phyloP scores from a whole-genome alignment of 2,113 vertebrate genomes.

The Fregata magnificens region DNA sequence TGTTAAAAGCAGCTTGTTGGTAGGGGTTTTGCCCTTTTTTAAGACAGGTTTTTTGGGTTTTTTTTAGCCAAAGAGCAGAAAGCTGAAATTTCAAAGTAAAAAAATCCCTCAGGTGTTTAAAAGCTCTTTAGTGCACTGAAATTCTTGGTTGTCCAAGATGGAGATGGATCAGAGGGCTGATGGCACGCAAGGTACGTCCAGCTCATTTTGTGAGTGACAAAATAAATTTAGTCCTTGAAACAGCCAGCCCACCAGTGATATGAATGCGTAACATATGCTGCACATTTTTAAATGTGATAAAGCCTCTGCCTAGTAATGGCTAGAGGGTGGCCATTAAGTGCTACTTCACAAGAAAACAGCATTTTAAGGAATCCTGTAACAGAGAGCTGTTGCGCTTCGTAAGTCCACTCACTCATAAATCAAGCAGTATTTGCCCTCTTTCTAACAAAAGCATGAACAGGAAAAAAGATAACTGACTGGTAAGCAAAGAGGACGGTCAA shows the following conservation, averaged over 20 bases:
- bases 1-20: not conserved
- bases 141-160: not conserved
- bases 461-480: not conserved
- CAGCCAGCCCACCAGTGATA: not conserved
- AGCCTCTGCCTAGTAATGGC: not conserved
- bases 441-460: not conserved
- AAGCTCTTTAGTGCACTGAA: not conserved
- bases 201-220: not conserved
- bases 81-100: not conserved
- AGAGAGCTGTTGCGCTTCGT: not conserved
- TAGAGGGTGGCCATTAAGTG: not conserved
- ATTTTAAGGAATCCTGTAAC: not conserved
- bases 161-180: not conserved
- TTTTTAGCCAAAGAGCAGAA: not conserved
- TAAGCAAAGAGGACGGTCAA: not conserved
- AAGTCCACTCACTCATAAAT: not conserved
- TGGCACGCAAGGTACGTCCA: not conserved
- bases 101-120: not conserved
- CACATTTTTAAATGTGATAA: not conserved
- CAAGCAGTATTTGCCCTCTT: not conserved
- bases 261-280: not conserved
- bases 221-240: not conserved
- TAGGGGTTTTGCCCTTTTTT: not conserved
- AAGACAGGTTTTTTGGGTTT: not conserved
- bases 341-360: not conserved